Evolutionary conservation across 2,113 vertebrate species (phyloP).

Genomic region (Arvicanthis niloticus): DNA sequence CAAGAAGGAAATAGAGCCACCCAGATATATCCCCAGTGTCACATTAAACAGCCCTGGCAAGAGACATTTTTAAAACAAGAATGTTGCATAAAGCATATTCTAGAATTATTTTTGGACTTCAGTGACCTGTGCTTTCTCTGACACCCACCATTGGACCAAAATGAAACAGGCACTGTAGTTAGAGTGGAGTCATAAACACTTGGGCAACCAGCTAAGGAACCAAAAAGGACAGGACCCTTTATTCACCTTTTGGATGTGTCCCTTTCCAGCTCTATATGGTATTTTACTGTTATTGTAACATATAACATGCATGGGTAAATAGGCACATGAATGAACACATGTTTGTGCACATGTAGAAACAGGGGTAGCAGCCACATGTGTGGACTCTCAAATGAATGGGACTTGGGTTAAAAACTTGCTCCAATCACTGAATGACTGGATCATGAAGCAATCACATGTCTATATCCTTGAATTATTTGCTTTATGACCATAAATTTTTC

Average conservation of each 20-base stretch:
- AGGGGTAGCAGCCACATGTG: rapidly evolving
- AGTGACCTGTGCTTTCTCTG: slow-evolving; percentile 11
- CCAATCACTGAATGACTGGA: neutral
- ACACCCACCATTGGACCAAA: neutral
- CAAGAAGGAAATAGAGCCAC: neutral
- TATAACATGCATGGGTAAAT: neutral
- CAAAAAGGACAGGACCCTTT: neutral
- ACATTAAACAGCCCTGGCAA: neutral
- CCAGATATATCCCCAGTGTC: neutral
- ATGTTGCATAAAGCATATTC: neutral
- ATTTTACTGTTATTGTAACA: neutral
- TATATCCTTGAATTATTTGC: neutral
- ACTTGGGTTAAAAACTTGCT: neutral
- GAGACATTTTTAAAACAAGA: neutral
- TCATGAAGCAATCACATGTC: too few relatives aligned
- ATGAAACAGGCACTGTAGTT: neutral
- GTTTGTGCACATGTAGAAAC: neutral
- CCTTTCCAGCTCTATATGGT: neutral
- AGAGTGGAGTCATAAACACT: neutral
- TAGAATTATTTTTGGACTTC: slow-evolving; percentile 44
- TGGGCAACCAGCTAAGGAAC: neutral
- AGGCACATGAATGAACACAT: rapidly evolving
- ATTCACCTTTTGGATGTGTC: neutral
- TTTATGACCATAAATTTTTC: slow-evolving; percentile 20
- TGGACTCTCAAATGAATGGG: neutral